phyloP scores from a whole-genome alignment of 2,113 vertebrate genomes.

The Megaceryle maxima region DNA sequence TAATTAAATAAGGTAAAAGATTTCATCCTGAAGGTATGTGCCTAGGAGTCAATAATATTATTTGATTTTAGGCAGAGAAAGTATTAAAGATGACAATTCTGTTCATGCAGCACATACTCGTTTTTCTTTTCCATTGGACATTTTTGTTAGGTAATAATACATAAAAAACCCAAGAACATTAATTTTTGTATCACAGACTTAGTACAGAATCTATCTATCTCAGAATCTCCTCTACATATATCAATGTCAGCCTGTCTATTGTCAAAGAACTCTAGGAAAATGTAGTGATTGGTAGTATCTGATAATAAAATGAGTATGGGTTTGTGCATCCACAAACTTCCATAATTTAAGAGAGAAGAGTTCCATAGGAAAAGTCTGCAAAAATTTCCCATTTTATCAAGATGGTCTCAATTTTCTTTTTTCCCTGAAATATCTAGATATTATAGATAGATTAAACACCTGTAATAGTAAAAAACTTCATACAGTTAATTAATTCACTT shows the following conservation, averaged over 20 bases:
- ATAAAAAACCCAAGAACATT: background rate
- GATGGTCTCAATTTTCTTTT: background rate
- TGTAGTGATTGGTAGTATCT: background rate
- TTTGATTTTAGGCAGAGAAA: background rate
- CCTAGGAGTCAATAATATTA: background rate
- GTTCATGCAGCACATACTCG: background rate
- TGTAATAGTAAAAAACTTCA: background rate
- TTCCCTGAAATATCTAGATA: background rate
- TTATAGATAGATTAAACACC: background rate
- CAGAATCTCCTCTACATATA: background rate
- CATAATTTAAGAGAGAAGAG: background rate
- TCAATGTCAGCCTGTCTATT: background rate
- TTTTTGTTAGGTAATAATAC: background rate
- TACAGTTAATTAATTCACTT: background rate
- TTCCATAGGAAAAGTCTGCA: background rate
- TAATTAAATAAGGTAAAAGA: background rate
- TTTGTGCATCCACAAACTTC: background rate
- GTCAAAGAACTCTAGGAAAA: background rate
- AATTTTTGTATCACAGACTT: background rate
- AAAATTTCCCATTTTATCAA: background rate
- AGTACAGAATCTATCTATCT: background rate
- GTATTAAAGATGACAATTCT: background rate
- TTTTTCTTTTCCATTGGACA: background rate
- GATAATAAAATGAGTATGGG: rapidly evolving
- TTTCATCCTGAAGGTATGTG: background rate